A percentile compares a stretch with the other conserved stretches of the same genome.
These are phyloP conservation scores for Drosophila nikananu DNA, from an alignment of 1,140 invertebrate species.

Conservation along the genomic window DNA sequence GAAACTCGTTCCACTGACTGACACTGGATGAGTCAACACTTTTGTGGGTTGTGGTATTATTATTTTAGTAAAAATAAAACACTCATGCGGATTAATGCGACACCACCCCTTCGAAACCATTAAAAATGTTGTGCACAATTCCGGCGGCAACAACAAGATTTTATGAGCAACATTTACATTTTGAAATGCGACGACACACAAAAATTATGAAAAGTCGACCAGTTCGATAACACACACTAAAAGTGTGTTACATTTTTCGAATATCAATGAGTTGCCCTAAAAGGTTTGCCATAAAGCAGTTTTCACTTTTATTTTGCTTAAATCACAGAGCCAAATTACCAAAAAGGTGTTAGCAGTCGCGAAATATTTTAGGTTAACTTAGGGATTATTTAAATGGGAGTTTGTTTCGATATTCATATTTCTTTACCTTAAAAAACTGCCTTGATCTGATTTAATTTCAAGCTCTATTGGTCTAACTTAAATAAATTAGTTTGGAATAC, in stretches of 20 bases:
- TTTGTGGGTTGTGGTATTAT: conserved; percentile 8
- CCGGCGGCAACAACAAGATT: not conserved
- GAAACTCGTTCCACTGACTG: conserved; percentile 33
- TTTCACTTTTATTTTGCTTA: conserved; percentile 33
- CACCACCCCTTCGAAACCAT: conserved; percentile 11
- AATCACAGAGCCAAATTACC: not conserved
- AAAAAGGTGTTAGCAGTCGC: not conserved
- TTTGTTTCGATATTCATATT: not conserved
- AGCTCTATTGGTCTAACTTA: not conserved
- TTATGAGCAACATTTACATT: conserved; percentile 35
- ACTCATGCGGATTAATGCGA: not conserved
- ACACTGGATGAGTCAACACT: conserved; percentile 39
- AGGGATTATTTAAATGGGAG: conserved; percentile 7
- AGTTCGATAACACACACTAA: conserved; percentile 28
- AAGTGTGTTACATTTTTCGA: conserved; percentile 20
- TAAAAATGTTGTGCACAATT: conserved; percentile 12
- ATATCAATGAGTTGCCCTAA: conserved; percentile 32
- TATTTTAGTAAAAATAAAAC: conserved; percentile 31
- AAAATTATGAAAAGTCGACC: conserved; percentile 33
- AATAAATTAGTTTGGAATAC: too few species aligned
- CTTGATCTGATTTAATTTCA: not conserved
- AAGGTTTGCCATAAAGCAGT: conserved; percentile 1
- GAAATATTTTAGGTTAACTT: not conserved
- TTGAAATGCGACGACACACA: conserved; percentile 27
- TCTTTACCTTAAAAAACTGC: not conserved